Conservation (phyloP, 2,888 invertebrate genomes). For the Amblyjoppa proteus region DNA sequence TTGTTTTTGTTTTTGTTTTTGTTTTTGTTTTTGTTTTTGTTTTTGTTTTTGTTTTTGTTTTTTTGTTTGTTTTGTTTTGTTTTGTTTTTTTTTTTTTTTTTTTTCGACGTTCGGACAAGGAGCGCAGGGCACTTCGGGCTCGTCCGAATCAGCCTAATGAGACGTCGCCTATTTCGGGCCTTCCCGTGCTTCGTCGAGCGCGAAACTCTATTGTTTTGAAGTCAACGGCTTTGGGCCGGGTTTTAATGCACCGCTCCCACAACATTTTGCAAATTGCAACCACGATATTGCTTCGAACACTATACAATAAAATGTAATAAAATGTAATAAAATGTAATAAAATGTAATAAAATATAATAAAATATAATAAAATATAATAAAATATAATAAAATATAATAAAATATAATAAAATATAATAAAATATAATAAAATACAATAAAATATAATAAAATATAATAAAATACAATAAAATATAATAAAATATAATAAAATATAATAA, state of each 20-base stretch:
- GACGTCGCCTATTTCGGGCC: background rate
- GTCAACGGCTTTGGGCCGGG: background rate
- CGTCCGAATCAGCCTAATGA: constrained; percentile 17
- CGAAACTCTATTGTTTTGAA: constrained; percentile 22
- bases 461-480: too few species aligned
- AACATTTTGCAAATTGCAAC: background rate
- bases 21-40: background rate
- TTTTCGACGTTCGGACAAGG: background rate
- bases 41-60: background rate
- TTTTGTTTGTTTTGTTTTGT: background rate
- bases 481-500: too few species aligned
- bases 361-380: too few species aligned
- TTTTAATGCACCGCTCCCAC: background rate
- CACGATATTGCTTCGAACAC: too few species aligned
- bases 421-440: too few species aligned
- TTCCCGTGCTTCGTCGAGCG: constrained; percentile 33
- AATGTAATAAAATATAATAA: too few species aligned
- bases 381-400: too few species aligned
- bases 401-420: too few species aligned
- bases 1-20: background rate
- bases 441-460: too few species aligned
- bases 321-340: too few species aligned
- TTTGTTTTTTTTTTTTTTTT: background rate
- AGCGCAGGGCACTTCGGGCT: constrained; percentile 27
- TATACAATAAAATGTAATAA: too few species aligned